Percentiles rank a stretch among this genome's conserved stretches.
Evolutionary conservation across 1,140 invertebrate species (phyloP).

Genomic region (Hypsibius dujardini): DNA sequence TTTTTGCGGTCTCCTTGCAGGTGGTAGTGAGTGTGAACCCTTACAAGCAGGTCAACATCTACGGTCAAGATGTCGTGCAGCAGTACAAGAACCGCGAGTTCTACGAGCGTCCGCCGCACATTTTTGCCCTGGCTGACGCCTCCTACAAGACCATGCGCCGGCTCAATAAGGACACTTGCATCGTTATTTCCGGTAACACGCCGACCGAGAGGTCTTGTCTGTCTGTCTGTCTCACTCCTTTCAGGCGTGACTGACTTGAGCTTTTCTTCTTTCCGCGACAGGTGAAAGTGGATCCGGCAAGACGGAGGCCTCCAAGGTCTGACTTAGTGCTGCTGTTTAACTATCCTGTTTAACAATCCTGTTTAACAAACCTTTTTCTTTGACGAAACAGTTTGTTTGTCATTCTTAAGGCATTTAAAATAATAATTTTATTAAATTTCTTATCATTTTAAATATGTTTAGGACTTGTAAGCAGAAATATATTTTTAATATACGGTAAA

Average conservation of each 20-base stretch:
- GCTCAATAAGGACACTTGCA: conserved; percentile 73
- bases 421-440: too few relatives aligned
- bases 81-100: conserved; percentile 77
- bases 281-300: conserved; percentile 91
- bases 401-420: too few relatives aligned
- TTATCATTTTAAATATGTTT: too few relatives aligned
- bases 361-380: too few relatives aligned
- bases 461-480: too few relatives aligned
- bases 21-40: conserved; percentile 63
- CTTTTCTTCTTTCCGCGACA: conserved; percentile 23
- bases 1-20: conserved; percentile 22
- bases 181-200: conserved; percentile 56
- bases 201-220: background rate
- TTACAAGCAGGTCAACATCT: conserved; percentile 65
- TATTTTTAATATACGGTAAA: too few relatives aligned
- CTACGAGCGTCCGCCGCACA: conserved; percentile 81
- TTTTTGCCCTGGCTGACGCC: conserved; percentile 75
- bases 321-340: too few relatives aligned
- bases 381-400: too few relatives aligned
- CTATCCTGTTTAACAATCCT: too few relatives aligned
- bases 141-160: conserved; percentile 82
- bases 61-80: conserved; percentile 54
- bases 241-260: background rate
- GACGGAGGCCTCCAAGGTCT: conserved; percentile 77
- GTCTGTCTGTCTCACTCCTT: background rate